Evolutionary conservation across 1,140 invertebrate species (phyloP).

Genomic region (Listronotus oregonensis): DNA sequence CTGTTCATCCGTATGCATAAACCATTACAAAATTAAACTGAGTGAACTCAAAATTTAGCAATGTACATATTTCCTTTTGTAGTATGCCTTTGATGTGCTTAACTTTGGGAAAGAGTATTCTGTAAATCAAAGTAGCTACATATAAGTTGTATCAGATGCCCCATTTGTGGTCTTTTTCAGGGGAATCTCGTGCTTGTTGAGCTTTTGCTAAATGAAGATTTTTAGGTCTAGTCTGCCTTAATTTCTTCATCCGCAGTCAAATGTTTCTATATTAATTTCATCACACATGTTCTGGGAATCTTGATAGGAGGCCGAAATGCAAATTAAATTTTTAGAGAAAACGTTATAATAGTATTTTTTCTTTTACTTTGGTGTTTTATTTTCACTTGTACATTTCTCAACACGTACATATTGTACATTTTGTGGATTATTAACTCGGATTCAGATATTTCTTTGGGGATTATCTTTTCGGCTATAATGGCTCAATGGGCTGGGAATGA

Average conservation of each 20-base stretch:
- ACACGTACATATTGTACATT: slow-evolving; percentile 41
- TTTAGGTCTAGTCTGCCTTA: slow-evolving; percentile 1
- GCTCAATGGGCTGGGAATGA: too few relatives aligned
- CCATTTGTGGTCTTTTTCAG: slow-evolving; percentile 1
- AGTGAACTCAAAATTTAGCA: slow-evolving; percentile 24
- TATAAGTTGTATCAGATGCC: background rate
- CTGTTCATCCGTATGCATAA: background rate
- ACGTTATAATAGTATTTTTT: too few relatives aligned
- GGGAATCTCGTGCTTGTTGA: background rate
- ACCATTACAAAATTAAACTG: slow-evolving; percentile 6
- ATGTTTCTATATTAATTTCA: background rate
- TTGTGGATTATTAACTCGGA: slow-evolving; percentile 34
- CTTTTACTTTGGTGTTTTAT: too few relatives aligned
- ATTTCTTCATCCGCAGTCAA: background rate
- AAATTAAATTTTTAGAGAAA: slow-evolving; percentile 32
- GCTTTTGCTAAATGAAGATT: too few relatives aligned
- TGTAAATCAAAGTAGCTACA: slow-evolving; percentile 21
- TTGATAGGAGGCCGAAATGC: slow-evolving; percentile 27
- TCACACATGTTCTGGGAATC: slow-evolving; percentile 24
- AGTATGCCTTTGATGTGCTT: slow-evolving; percentile 21
- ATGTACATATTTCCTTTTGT: slow-evolving; percentile 27
- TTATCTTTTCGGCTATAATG: too few relatives aligned
- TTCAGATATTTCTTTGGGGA: too few relatives aligned
- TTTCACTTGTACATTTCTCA: too few relatives aligned
- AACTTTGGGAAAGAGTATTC: slow-evolving; percentile 32